A percentile compares a stretch with the other conserved stretches of the same genome.
These are phyloP conservation scores for Oncorhynchus tshawytscha DNA, from an alignment of 2,113 vertebrate species.

Conservation along the genomic window DNA sequence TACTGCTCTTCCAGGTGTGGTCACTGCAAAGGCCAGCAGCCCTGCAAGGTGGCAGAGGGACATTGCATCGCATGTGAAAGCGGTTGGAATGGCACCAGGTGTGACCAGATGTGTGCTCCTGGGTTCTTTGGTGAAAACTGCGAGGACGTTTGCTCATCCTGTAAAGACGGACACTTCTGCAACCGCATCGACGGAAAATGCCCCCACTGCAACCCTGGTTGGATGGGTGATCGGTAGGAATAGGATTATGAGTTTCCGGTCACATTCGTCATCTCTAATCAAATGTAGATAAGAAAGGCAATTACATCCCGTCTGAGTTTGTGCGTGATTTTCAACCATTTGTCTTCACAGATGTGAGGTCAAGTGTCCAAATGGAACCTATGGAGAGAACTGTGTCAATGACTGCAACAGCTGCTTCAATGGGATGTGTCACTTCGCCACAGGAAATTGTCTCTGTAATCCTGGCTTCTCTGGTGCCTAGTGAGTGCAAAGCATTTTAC, in stretches of 20 bases:
- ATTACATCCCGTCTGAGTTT: background rate
- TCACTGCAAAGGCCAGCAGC: slow-evolving; percentile 87
- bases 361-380: slow-evolving; percentile 83
- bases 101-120: slow-evolving; percentile 76
- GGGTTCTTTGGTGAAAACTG: slow-evolving; percentile 86
- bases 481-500: slow-evolving; percentile 69
- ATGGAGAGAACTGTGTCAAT: slow-evolving; percentile 84
- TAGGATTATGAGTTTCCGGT: background rate
- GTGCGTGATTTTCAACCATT: background rate
- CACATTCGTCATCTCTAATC: background rate
- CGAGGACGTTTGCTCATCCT: slow-evolving; percentile 77
- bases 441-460: slow-evolving; percentile 80
- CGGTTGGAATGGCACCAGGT: slow-evolving; percentile 87
- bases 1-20: slow-evolving; percentile 74
- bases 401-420: slow-evolving; percentile 83
- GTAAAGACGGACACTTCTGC: slow-evolving; percentile 84
- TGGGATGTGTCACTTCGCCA: slow-evolving; percentile 83
- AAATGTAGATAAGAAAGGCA: background rate
- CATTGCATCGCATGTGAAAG: slow-evolving; percentile 84
- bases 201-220: slow-evolving; percentile 84
- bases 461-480: slow-evolving; percentile 79
- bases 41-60: slow-evolving; percentile 81
- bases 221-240: slow-evolving; percentile 86
- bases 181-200: slow-evolving; percentile 87
- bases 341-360: slow-evolving; percentile 73